Percentiles rank a stretch among this genome's conserved stretches.
phyloP scores from a whole-genome alignment of 2,888 invertebrate species.

The Pachycephus smyrnensis region DNA sequence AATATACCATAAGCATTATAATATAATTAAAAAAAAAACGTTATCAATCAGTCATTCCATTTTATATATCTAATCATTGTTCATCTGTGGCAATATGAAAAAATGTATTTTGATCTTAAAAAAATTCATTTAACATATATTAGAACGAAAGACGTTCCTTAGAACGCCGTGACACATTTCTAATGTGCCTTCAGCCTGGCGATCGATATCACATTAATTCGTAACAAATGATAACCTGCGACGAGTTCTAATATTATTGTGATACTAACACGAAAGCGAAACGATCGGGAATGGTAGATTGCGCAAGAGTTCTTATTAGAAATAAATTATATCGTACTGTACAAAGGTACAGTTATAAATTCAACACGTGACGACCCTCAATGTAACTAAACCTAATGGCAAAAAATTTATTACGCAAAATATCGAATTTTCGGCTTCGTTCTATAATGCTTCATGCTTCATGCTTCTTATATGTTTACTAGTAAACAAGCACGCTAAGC shows the following conservation, averaged over 20 bases:
- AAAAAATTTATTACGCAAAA: neutral
- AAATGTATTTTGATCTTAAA: neutral
- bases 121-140: neutral
- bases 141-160: neutral
- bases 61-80: neutral
- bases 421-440: neutral
- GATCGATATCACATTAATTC: conserved; percentile 53
- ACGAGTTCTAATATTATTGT: conserved; percentile 7
- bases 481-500: neutral
- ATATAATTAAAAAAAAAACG: neutral
- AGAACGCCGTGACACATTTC: conserved; percentile 6
- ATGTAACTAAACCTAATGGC: neutral
- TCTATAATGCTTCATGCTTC: neutral
- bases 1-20: neutral
- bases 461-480: neutral
- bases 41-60: neutral
- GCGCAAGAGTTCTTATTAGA: conserved; percentile 1
- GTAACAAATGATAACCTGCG: conserved; percentile 40
- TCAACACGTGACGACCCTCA: neutral
- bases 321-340: no score
- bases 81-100: neutral
- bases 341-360: neutral
- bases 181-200: conserved; percentile 33
- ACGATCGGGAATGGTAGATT: conserved; percentile 9
- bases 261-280: neutral